A percentile compares a stretch with the other conserved stretches of the same genome.
Conservation (phyloP, 1,140 invertebrate species). For the Mizuhopecten yessoensis region DNA sequence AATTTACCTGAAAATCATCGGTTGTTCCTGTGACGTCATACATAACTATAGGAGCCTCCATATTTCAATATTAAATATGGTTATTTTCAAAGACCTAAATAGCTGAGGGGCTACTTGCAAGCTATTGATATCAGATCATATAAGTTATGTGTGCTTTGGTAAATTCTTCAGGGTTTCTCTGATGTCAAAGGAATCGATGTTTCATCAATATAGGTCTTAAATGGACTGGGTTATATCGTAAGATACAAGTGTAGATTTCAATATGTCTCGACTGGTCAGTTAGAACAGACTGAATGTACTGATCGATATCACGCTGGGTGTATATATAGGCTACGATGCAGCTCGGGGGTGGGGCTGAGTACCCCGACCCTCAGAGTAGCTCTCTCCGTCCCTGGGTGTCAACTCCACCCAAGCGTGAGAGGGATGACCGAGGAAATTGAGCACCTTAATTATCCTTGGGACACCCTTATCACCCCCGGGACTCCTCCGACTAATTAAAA, state of each 20-base stretch:
- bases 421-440: background rate
- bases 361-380: conserved; percentile 9
- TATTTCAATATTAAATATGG: background rate
- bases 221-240: background rate
- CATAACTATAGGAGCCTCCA: conserved; percentile 8
- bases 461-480: background rate
- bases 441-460: background rate
- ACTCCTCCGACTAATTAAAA: background rate
- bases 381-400: background rate
- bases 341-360: conserved; percentile 35
- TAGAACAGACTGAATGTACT: background rate
- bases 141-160: background rate
- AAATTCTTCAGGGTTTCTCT: background rate
- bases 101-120: background rate
- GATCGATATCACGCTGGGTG: background rate
- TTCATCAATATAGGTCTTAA: background rate
- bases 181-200: background rate
- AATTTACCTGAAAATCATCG: conserved; percentile 20
- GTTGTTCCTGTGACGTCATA: conserved; percentile 7
- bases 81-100: background rate
- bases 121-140: background rate
- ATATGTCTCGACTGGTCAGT: background rate
- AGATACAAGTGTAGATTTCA: background rate
- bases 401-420: conserved; percentile 10
- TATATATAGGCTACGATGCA: background rate